A percentile compares a stretch with the other conserved stretches of the same genome.
These are phyloP conservation scores for Pheosia tremula DNA, from an alignment of 2,888 invertebrate species.

Conservation along the genomic window DNA sequence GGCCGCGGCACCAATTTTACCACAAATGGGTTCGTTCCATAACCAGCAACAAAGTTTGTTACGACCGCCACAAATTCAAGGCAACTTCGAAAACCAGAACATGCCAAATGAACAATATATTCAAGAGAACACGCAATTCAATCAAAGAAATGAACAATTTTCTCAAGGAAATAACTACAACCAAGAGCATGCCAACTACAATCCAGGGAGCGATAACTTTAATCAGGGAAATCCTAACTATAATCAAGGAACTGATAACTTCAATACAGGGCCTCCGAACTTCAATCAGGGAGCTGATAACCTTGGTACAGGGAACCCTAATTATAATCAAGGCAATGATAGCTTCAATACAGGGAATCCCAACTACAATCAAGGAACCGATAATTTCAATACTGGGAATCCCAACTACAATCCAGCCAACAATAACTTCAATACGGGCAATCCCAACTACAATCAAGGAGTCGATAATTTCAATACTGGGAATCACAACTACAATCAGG, in stretches of 20 bases:
- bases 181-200: background rate
- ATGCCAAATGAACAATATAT: conserved; percentile 2
- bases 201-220: conserved; percentile 3
- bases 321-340: conserved; percentile 8
- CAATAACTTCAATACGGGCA: conserved; percentile 15
- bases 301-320: conserved; percentile 16
- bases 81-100: conserved; percentile 15
- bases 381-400: conserved; percentile 13
- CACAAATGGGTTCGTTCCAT: conserved; percentile 1
- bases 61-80: conserved; percentile 20
- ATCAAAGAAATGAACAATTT: conserved; percentile 11
- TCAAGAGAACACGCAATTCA: conserved; percentile 15
- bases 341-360: conserved; percentile 19
- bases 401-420: conserved; percentile 12
- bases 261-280: conserved; percentile 1
- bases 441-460: conserved; percentile 1
- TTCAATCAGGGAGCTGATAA: conserved; percentile 9
- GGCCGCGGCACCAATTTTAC: conserved; percentile 6
- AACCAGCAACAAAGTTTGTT: conserved; percentile 10
- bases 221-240: conserved; percentile 5
- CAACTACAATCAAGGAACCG: conserved; percentile 10
- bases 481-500: background rate
- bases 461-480: background rate
- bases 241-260: conserved; percentile 6
- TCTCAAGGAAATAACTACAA: conserved; percentile 13